Percentiles rank a stretch among this genome's conserved stretches.
Evolutionary conservation across 2,888 invertebrate species (phyloP).

Genomic region (Caenorhabditis drosophilae): DNA sequence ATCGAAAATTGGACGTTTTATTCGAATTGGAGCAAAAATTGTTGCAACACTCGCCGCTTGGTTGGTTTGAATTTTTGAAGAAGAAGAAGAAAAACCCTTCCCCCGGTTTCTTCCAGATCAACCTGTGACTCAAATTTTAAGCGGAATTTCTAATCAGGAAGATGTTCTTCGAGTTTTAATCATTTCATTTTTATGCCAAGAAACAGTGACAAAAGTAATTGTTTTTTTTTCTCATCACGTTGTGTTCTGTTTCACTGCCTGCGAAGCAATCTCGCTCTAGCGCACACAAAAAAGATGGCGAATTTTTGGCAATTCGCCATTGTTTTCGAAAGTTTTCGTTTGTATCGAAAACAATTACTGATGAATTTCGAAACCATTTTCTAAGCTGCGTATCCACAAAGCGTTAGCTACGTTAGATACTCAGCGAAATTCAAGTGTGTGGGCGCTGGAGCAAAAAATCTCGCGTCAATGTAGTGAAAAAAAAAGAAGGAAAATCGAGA

Average conservation of each 20-base stretch:
- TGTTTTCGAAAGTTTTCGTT: background rate
- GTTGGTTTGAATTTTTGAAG: slow-evolving; percentile 70
- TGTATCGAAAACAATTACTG: too few species aligned
- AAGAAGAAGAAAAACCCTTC: too few species aligned
- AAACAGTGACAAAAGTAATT: slow-evolving; percentile 23
- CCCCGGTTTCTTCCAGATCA: slow-evolving; percentile 43
- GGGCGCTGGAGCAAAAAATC: too few species aligned
- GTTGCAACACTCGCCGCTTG: slow-evolving; percentile 76
- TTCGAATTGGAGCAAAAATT: slow-evolving; percentile 98
- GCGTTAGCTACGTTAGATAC: too few species aligned
- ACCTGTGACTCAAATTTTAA: slow-evolving; percentile 47
- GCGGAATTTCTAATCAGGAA: slow-evolving; percentile 40
- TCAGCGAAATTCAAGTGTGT: too few species aligned
- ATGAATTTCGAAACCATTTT: background rate
- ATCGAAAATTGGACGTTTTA: slow-evolving; percentile 85
- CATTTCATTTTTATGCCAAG: slow-evolving; percentile 56
- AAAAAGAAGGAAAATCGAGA: too few species aligned
- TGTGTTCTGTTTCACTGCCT: too few species aligned
- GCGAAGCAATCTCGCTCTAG: too few species aligned
- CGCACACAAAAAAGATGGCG: too few species aligned
- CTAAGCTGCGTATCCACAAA: too few species aligned
- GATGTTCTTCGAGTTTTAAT: slow-evolving; percentile 62
- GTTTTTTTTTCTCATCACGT: too few species aligned
- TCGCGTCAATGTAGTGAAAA: too few species aligned
- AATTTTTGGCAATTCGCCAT: slow-evolving; percentile 3